phyloP scores from a whole-genome alignment of 1,140 invertebrate genomes.

The Aphelenchoides fujianensis region DNA sequence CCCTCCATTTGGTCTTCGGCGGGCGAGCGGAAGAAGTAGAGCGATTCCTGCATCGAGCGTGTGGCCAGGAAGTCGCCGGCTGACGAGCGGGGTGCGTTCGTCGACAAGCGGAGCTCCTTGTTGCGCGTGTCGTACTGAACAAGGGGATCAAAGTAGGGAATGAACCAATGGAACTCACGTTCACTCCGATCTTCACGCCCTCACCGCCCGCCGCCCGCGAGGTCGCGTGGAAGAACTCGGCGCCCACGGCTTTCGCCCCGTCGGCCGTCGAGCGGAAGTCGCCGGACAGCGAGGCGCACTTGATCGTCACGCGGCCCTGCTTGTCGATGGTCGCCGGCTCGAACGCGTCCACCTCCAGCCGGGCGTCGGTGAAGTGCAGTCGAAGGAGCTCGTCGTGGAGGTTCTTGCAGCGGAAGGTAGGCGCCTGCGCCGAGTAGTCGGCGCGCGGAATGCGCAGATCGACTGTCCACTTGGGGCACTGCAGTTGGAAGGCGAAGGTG shows the following conservation, averaged over 20 bases:
- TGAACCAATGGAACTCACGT: neutral
- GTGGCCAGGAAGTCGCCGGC: neutral
- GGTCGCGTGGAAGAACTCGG: conserved; percentile 9
- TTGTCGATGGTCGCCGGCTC: conserved; percentile 19
- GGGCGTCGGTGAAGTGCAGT: conserved; percentile 22
- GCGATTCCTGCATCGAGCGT: conserved; percentile 31
- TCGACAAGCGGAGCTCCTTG: conserved; percentile 26
- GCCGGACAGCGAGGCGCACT: conserved; percentile 29
- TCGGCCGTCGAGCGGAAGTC: conserved; percentile 10
- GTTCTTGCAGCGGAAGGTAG: conserved; percentile 11
- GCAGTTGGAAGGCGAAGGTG: conserved; percentile 19
- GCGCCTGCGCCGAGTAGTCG: conserved; percentile 5
- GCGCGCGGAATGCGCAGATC: conserved; percentile 46
- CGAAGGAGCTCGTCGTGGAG: conserved; percentile 37
- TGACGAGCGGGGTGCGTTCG: neutral
- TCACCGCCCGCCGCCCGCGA: neutral
- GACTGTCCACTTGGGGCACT: conserved; percentile 35
- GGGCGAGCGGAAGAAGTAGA: conserved; percentile 30
- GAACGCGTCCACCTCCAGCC: conserved; percentile 42
- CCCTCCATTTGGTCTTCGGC: conserved; percentile 33
- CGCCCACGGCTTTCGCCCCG: neutral
- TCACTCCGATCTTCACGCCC: neutral
- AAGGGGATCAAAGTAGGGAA: conserved; percentile 20
- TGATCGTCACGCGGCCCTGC: conserved; percentile 25
- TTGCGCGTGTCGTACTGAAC: conserved; percentile 37